Evolutionary conservation across 1,140 invertebrate species (phyloP).

Genomic region (Zeugodacus cucurbitae): DNA sequence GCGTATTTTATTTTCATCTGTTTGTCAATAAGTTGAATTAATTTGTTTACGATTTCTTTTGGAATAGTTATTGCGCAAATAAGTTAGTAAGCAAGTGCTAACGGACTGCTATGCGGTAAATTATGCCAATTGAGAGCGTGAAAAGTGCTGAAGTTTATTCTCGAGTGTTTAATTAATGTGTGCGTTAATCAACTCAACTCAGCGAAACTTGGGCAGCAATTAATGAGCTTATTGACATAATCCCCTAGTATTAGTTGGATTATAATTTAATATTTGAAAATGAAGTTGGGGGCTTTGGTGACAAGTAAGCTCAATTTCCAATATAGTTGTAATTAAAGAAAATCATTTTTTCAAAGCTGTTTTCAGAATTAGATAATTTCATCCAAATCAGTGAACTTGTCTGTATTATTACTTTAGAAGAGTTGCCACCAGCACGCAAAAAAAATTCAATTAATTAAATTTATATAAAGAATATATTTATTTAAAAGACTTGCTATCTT

Average conservation of each 20-base stretch:
- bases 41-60: not conserved
- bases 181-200: not conserved
- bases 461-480: no score
- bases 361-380: no score
- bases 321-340: not conserved
- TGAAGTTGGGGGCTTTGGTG: not conserved
- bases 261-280: not conserved
- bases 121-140: slow-evolving; percentile 1
- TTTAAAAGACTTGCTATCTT: no score
- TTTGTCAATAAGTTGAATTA: not conserved
- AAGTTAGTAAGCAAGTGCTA: not conserved
- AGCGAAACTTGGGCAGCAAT: not conserved
- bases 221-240: slow-evolving; percentile 5
- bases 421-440: no score
- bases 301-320: not conserved
- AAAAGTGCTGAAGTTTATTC: not conserved
- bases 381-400: no score
- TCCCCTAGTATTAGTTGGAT: not conserved
- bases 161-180: slow-evolving; percentile 7
- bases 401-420: no score
- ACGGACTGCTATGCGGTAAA: not conserved
- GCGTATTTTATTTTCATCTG: not conserved
- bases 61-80: not conserved
- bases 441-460: no score
- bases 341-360: not conserved